Conservation (phyloP, 2,888 invertebrate genomes). For the Crioceris asparagi region DNA sequence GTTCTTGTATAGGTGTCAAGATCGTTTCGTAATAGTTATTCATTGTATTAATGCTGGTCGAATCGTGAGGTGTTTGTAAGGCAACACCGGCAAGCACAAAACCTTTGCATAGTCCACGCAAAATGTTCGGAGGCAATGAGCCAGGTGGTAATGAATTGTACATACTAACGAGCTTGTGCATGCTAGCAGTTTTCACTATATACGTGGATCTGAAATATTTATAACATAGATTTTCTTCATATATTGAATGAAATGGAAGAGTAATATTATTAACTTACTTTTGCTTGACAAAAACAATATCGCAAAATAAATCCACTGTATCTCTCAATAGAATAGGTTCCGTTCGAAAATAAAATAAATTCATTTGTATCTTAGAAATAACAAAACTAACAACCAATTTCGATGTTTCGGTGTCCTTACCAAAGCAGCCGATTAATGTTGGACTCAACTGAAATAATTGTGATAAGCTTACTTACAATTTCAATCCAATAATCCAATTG, state of each 20-base stretch:
- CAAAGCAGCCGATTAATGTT: constrained; percentile 51
- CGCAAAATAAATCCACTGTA: constrained; percentile 49
- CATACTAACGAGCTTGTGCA: constrained; percentile 44
- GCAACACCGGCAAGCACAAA: constrained; percentile 57
- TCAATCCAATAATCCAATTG: constrained; percentile 5
- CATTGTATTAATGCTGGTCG: constrained; percentile 8
- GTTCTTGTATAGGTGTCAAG: constrained; percentile 39
- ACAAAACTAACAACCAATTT: constrained; percentile 53
- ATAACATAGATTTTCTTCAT: not conserved
- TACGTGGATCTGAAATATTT: constrained; percentile 38
- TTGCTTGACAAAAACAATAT: constrained; percentile 33
- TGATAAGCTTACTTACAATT: not conserved
- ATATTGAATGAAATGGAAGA: constrained; percentile 3
- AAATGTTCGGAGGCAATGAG: constrained; percentile 45
- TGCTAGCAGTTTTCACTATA: constrained; percentile 46
- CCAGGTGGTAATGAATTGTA: constrained; percentile 43
- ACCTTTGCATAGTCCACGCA: constrained; percentile 59
- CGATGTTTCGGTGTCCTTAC: constrained; percentile 54
- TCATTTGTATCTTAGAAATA: constrained; percentile 52
- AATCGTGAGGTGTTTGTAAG: constrained; percentile 29
- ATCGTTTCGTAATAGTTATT: constrained; percentile 36
- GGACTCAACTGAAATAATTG: constrained; percentile 45
- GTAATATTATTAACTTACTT: constrained; percentile 29
- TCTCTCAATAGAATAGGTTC: constrained; percentile 53
- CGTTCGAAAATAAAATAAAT: constrained; percentile 49